Conservation (phyloP, 2,113 vertebrate species). For the Sardina pilchardus region DNA sequence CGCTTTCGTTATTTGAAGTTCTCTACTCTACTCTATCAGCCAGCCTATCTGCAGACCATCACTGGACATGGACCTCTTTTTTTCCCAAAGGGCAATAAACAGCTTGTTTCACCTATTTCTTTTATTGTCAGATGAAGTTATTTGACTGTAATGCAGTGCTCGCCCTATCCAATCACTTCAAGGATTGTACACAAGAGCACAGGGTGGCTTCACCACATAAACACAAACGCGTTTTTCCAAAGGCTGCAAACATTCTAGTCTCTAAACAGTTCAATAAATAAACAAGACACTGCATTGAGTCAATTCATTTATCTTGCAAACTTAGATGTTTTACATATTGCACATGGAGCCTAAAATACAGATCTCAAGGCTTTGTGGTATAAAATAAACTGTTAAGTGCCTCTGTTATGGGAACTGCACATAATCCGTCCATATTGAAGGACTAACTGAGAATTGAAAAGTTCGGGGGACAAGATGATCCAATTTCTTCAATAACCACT, state of each 20-base stretch:
- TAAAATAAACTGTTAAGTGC: slow-evolving; percentile 10
- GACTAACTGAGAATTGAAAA: background rate
- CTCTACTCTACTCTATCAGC: background rate
- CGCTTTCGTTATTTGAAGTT: background rate
- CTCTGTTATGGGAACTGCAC: background rate
- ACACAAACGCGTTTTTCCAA: background rate
- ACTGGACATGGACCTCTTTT: background rate
- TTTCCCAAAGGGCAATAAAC: background rate
- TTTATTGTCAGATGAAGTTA: background rate
- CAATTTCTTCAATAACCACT: slow-evolving; percentile 5
- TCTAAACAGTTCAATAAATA: background rate
- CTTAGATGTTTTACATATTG: background rate
- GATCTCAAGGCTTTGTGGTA: background rate
- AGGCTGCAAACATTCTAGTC: background rate
- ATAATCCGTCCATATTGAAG: background rate
- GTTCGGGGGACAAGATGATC: background rate
- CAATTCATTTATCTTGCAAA: slow-evolving; percentile 6
- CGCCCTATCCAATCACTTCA: background rate
- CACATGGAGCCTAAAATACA: background rate
- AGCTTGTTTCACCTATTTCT: background rate
- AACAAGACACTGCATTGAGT: slow-evolving; percentile 12
- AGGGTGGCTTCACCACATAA: background rate
- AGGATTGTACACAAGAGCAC: background rate
- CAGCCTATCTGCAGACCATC: background rate
- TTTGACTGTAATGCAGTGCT: background rate